Evolutionary conservation across 2,888 invertebrate genomes (phyloP), one percentile per base, ranked within the genome.

Genomic region (Thysanoteuthis rhombus): DNA sequence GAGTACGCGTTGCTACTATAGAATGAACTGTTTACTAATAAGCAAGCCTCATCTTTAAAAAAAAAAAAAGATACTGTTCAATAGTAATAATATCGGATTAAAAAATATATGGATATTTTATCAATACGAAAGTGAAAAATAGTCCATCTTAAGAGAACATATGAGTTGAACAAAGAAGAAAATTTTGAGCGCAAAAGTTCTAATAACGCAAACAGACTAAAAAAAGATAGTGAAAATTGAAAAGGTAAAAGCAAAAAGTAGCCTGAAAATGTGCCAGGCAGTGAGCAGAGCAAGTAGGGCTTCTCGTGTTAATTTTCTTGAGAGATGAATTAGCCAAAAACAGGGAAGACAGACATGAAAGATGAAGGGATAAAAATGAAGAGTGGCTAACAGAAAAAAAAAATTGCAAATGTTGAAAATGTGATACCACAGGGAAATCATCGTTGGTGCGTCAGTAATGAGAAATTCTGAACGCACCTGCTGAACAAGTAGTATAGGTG

Each of bases 371-470:
- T 92, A 92, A 92, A 90, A 45, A 92, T 40, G 25, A 92, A 45
- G 28, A 40, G 42, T n/a, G 90, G 25, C 40, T 90, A 39, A 39
- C 90, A 38, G 39, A 92, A 45, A 42, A 39, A 92, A 28, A 42
- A 92, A 45, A 42, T 28, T 45, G 39, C n/a, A n/a, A 45, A n/a
- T 32, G 36, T 92, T n/a, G 45, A 92, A 92, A 92, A 92, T 40
- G 92, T 92, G 92, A 92, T 92, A 92, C 92, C 92, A 92, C 92
- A 92, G 92, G 92, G 92, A 92, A 92, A 92, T 92, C 92, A 92
- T 92, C 45, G n/a, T n/a, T n/a, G 92, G 40, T 45, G 92, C 40
- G 92, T 92, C 45, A 92, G 45, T 92, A 40, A 92, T 39, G 40
- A 92, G 92, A 42, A 92, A 45, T 40, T n/a, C 10, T n/a, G 32